phyloP scores from a whole-genome alignment of 35 echinoderm and acorn worm genomes.

The Apostichopus californicus region DNA sequence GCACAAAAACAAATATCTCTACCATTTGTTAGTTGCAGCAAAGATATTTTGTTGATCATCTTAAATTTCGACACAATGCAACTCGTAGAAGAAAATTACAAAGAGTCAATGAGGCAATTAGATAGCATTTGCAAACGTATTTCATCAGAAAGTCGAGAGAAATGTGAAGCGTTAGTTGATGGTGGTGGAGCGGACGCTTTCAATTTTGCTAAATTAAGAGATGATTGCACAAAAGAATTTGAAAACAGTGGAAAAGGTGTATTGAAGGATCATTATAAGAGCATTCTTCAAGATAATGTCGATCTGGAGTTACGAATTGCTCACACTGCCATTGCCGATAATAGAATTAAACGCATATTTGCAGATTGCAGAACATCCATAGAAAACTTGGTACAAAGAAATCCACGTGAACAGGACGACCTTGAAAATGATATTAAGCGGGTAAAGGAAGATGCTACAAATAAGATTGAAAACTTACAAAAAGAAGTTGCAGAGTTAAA shows the following conservation, averaged over 20 bases:
- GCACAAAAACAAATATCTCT: not conserved
- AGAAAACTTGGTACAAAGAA: not conserved
- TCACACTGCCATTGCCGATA: not conserved
- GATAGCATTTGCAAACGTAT: not conserved
- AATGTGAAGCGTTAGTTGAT: not conserved
- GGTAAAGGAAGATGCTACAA: not conserved
- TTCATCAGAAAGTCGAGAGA: not conserved
- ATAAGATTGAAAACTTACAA: not conserved
- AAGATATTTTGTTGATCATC: not conserved
- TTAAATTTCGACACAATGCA: not conserved
- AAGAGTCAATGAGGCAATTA: not conserved
- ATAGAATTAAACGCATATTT: not conserved
- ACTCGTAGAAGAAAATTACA: constrained; percentile 19
- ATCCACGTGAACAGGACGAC: not conserved
- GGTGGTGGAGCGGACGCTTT: not conserved
- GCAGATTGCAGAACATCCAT: not conserved
- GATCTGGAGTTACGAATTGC: not conserved
- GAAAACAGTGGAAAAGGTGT: not conserved
- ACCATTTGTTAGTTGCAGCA: not conserved
- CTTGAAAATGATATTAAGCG: not conserved
- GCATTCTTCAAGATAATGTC: not conserved
- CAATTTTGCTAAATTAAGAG: not conserved
- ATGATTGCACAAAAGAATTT: not conserved
- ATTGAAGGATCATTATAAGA: not conserved
- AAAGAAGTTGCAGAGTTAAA: not conserved